A percentile compares a stretch with the other conserved stretches of the same genome.
These are phyloP conservation scores for Kradibia gibbosae DNA, from an alignment of 1,140 invertebrate species.

Conservation along the genomic window DNA sequence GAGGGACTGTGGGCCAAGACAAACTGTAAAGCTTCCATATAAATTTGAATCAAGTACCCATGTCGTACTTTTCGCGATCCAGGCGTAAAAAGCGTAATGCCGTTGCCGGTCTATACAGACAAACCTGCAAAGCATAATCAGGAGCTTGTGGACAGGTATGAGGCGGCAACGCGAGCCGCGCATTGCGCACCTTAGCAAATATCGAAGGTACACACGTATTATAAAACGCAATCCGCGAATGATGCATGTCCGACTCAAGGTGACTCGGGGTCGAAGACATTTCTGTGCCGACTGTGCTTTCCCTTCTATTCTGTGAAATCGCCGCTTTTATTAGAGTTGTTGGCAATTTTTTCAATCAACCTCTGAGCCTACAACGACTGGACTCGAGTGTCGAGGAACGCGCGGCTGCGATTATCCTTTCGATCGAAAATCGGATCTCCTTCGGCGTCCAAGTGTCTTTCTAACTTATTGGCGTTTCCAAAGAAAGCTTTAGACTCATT, in stretches of 20 bases:
- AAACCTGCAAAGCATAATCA: background rate
- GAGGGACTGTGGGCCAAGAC: too few relatives aligned
- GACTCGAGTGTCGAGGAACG: background rate
- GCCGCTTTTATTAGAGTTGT: constrained; percentile 6
- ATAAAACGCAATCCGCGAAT: constrained; percentile 42
- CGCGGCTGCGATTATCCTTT: background rate
- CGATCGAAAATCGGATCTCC: background rate
- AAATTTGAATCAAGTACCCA: too few relatives aligned
- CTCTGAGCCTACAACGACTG: background rate
- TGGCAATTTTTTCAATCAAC: constrained; percentile 6
- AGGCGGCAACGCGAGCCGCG: constrained; percentile 16
- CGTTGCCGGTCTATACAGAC: background rate
- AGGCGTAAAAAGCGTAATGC: constrained; percentile 4
- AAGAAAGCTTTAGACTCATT: too few relatives aligned
- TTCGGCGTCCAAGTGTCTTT: background rate
- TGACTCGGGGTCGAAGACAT: constrained; percentile 48
- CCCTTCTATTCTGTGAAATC: constrained; percentile 47
- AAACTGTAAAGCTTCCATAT: too few relatives aligned
- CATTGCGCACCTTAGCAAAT: constrained; percentile 36
- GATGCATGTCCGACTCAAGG: constrained; percentile 48
- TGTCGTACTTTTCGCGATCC: constrained; percentile 50
- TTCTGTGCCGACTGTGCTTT: constrained; percentile 16
- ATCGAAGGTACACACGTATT: constrained; percentile 16
- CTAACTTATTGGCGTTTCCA: too few relatives aligned
- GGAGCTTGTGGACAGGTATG: too few relatives aligned